Evolutionary conservation across 2,797 vertebrate genomes (phyloP), one percentile per base, ranked within the genome.

Genomic region (Graptemys geographica): DNA sequence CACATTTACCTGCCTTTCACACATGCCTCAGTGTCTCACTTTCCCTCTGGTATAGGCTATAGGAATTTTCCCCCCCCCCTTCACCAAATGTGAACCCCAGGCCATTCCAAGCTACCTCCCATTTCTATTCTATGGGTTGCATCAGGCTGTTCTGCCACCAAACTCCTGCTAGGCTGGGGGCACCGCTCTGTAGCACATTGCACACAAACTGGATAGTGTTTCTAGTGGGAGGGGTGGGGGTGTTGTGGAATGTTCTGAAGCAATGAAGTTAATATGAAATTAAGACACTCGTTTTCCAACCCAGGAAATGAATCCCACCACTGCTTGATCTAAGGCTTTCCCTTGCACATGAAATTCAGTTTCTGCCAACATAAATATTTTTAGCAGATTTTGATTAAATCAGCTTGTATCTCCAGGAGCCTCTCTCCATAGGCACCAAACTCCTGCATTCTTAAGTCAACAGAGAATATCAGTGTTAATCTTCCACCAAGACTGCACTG

Each of bases 1-100:
- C 91, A 79, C 23, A 96, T 94, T 94, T 92, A 90, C 93, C 92
- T 96, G 87, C 82, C 84, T 96, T 27, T 96, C 95, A 93, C 95
- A 97, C 86, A 94, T 79, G 89, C 90, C 92, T 96, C 94, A 83
- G 11, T 41, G 90, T 96, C 94, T 96, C 96, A 93, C 94, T 96
- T 90, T 74, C 49, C 52, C 91, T 96, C 91, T 87, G 94, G 89
- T 91, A 94, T 74, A 93, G 53, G 90, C 92, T 95, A 96, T 90
- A 96, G 74, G 74, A 78, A 15, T 74, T 74, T 62, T 57, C 81
- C 15, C 6, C 74, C 81, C 15, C 6, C 74, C 59, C 6, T 81
- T 85, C 69, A 47, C 11, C 72, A 76, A 47, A 47, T 47, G 12
- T 44, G 25, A 76, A 47, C 72, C 72, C 23, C 41, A 41, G 21